These are phyloP conservation scores for Mugil cephalus DNA, from an alignment of 2,113 vertebrate genomes.

Conservation along the genomic window DNA sequence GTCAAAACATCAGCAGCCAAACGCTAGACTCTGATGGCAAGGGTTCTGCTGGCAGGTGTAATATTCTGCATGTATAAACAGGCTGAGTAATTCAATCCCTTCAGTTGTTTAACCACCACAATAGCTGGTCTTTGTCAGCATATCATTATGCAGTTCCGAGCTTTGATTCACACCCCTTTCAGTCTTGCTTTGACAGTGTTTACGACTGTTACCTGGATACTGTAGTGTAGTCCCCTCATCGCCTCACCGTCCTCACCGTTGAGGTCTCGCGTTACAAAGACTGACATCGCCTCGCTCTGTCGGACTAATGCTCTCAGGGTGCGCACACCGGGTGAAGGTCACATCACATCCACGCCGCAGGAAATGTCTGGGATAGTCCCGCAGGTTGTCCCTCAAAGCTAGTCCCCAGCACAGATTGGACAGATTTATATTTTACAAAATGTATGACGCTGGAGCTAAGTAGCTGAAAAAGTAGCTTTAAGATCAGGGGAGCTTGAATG, in stretches of 20 bases:
- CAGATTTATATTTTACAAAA: conserved; percentile 28
- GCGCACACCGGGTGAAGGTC: conserved; percentile 49
- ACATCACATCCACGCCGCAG: conserved; percentile 46
- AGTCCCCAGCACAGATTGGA: conserved; percentile 15
- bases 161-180: conserved; percentile 36
- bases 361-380: conserved; percentile 52
- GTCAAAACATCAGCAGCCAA: conserved; percentile 3
- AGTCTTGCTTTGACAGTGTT: conserved; percentile 72
- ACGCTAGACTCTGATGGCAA: neutral
- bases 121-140: conserved; percentile 47
- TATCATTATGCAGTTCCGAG: conserved; percentile 35
- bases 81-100: conserved; percentile 35
- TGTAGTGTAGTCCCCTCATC: conserved; percentile 29
- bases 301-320: conserved; percentile 15
- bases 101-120: conserved; percentile 32
- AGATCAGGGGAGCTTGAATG: too few relatives aligned
- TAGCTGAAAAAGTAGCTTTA: too few relatives aligned
- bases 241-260: conserved; percentile 18
- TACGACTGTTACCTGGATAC: conserved; percentile 77
- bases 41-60: conserved; percentile 39
- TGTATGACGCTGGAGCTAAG: too few relatives aligned
- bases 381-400: conserved; percentile 13
- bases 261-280: conserved; percentile 61
- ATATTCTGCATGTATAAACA: conserved; percentile 15
- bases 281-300: conserved; percentile 43